phyloP scores from a whole-genome alignment of 2,797 vertebrate genomes.

The Gephyroberyx darwinii region DNA sequence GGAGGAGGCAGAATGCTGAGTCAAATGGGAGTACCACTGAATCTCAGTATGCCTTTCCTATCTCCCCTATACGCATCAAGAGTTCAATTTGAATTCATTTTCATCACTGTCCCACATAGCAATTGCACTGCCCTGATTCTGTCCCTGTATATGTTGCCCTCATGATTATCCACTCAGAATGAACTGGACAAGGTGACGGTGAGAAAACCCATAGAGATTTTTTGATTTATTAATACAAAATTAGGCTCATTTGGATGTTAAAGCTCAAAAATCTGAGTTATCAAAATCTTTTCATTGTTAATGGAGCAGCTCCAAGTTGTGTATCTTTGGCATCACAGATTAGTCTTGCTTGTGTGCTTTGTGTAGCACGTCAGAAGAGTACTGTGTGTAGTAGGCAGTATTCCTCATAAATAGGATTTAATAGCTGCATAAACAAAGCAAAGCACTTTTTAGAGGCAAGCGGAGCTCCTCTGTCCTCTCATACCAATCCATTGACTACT shows the following conservation, averaged over 20 bases:
- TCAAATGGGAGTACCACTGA: slow-evolving; percentile 17
- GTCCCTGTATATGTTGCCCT: neutral
- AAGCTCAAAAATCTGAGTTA: no score
- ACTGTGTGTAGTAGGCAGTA: neutral
- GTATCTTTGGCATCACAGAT: neutral
- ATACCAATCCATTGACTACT: slow-evolving; percentile 43
- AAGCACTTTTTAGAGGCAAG: neutral
- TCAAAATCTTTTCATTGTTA: no score
- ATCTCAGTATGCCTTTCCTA: neutral
- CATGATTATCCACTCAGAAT: neutral
- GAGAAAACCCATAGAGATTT: neutral
- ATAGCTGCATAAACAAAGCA: neutral
- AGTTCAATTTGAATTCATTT: neutral
- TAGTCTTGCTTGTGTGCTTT: no score
- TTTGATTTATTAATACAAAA: no score
- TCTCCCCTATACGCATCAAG: no score
- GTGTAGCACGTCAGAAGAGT: no score
- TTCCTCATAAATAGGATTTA: neutral
- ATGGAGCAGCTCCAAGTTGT: neutral
- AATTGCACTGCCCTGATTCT: neutral
- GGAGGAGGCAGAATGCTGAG: slow-evolving; percentile 21
- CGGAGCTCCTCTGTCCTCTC: slow-evolving; percentile 10
- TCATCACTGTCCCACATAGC: neutral
- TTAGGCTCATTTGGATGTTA: no score
- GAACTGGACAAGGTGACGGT: slow-evolving; percentile 3